Evolutionary conservation across 2,797 vertebrate genomes (phyloP).

Genomic region (Mycteria americana): DNA sequence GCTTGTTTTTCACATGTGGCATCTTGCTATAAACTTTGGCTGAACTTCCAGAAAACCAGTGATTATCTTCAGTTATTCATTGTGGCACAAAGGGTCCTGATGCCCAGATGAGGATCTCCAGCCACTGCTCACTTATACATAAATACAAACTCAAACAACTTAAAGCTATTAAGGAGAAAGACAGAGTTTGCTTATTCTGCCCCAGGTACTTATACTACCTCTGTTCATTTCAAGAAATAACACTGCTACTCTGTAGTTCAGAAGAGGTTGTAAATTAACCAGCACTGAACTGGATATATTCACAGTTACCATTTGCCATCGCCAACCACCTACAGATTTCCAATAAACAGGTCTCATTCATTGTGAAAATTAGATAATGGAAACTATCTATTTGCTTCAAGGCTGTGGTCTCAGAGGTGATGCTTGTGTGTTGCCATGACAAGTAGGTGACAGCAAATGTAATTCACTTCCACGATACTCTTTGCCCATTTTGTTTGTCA

Average conservation of each 20-base stretch:
- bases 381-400: constrained; percentile 68
- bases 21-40: background rate
- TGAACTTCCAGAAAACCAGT: background rate
- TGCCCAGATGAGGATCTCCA: background rate
- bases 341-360: constrained; percentile 69
- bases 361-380: constrained; percentile 74
- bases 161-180: background rate
- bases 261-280: constrained; percentile 50
- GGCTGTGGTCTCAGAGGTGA: constrained; percentile 56
- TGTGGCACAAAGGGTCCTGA: background rate
- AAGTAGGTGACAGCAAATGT: constrained; percentile 28
- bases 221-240: constrained; percentile 50
- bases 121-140: background rate
- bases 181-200: background rate
- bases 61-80: background rate
- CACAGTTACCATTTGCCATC: constrained; percentile 51
- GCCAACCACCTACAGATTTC: constrained; percentile 72
- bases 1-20: background rate
- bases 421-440: background rate
- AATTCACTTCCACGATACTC: constrained; percentile 35
- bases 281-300: background rate
- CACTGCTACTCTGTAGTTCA: constrained; percentile 8
- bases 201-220: background rate
- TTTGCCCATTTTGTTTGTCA: constrained; percentile 8
- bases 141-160: background rate